Conservation (phyloP, 1,140 invertebrate genomes). For the Psix sp. region DNA sequence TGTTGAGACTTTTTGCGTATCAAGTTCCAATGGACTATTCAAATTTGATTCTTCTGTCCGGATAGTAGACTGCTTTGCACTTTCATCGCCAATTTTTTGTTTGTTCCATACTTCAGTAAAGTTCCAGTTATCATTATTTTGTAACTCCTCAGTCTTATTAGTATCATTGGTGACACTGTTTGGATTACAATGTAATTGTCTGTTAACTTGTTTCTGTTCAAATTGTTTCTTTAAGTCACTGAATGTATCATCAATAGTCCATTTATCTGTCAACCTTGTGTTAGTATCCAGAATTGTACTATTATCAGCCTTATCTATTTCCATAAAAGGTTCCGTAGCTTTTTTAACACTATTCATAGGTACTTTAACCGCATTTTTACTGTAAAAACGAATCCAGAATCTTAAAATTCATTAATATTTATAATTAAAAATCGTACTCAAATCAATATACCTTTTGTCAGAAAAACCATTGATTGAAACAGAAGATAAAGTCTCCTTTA, state of each 20-base stretch:
- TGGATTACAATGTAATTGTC: slow-evolving; percentile 18
- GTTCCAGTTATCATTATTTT: slow-evolving; percentile 28
- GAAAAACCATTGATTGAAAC: slow-evolving; percentile 74
- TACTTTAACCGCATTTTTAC: slow-evolving; percentile 81
- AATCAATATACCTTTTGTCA: slow-evolving; percentile 41
- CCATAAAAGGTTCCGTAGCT: slow-evolving; percentile 48
- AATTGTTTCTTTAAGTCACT: slow-evolving; percentile 33
- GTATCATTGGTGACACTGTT: slow-evolving; percentile 1
- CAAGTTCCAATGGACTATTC: slow-evolving; percentile 19
- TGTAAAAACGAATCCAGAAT: slow-evolving; percentile 61
- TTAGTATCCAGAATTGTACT: background rate
- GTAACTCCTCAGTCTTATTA: slow-evolving; percentile 5
- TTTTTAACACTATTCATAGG: slow-evolving; percentile 83
- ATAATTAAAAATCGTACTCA: slow-evolving; percentile 2
- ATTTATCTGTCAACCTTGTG: slow-evolving; percentile 28
- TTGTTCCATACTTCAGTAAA: slow-evolving; percentile 11
- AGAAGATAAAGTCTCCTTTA: slow-evolving; percentile 83
- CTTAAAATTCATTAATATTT: slow-evolving; percentile 1
- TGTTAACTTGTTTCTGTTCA: slow-evolving; percentile 23
- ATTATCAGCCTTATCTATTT: slow-evolving; percentile 4
- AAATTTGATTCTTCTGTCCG: slow-evolving; percentile 9
- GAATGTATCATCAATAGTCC: slow-evolving; percentile 24
- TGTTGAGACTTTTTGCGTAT: slow-evolving; percentile 11
- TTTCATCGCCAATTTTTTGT: slow-evolving; percentile 10
- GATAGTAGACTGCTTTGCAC: background rate